Evolutionary conservation across 2,888 invertebrate species (phyloP), one percentile per base, ranked within the genome.

Genomic region (Syrphus vitripennis): DNA sequence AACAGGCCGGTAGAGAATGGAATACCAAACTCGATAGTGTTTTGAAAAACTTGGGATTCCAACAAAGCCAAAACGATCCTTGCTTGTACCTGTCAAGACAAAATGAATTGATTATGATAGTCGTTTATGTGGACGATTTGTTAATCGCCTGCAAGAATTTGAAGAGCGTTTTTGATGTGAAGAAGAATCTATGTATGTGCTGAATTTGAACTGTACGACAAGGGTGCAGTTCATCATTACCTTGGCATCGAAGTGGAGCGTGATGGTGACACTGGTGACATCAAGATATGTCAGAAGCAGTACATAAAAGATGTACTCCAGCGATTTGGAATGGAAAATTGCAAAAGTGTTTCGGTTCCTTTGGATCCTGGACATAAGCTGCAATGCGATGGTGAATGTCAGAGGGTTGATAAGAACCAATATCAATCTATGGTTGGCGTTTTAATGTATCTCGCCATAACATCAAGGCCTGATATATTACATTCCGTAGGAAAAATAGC

Each of bases 401-500:
- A 24, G 50, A 50, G 50, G 7, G 50, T 14, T 24, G 50, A 50
- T 50, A 50, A 50, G 14, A 50, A 50, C 50, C 50, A 50, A 50
- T 50, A 50, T 50, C 50, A 53, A 53, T 53, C 53, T n/a, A 53
- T 53, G 53, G 53, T 26, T 53, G 53, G 53, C 4, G 53, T 53
- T 14, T 53, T 53, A 53, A 53, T 53, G 53, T 53, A 26, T 26
- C 53, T 53, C 6, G 53, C 53, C 9, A 53, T 26, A 87, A 76
- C 76, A 16, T 87, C 88, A 14, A 59, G 88, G n/a, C 88, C 87
- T 9, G 88, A 88, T 72, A 88, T 88, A 34, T 61, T 69, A 40
- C 78, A 83, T 29, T 86, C 88, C n/a, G 87, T 87, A 12, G 86
- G 83, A 40, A 71, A 83, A 71, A 77, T 88, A 14, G 88, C 88